Conservation (phyloP, 2,797 vertebrate genomes). For the Lutjanus argentimaculatus region DNA sequence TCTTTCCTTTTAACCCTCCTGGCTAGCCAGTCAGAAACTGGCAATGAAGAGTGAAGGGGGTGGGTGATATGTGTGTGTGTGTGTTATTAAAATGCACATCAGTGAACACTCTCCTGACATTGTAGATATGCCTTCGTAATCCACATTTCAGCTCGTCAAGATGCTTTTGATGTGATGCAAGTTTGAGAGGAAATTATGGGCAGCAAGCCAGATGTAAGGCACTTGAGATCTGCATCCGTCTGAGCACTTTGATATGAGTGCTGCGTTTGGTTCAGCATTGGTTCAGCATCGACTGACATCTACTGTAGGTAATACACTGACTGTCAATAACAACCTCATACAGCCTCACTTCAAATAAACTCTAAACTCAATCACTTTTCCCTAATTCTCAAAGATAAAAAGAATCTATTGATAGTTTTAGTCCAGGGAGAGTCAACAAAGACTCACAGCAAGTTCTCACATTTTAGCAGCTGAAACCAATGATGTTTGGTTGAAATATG, state of each 20-base stretch:
- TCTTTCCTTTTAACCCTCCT: slow-evolving; percentile 65
- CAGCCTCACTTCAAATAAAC: too few species aligned
- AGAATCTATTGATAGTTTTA: background rate
- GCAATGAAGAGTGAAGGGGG: slow-evolving; percentile 21
- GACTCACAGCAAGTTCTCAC: background rate
- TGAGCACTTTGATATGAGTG: slow-evolving; percentile 17
- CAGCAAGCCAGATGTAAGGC: slow-evolving; percentile 35
- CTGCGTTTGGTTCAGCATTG: background rate
- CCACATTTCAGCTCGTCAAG: slow-evolving; percentile 57
- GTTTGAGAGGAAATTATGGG: slow-evolving; percentile 54
- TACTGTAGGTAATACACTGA: too few species aligned
- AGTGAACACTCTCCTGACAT: slow-evolving; percentile 41
- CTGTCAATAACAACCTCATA: too few species aligned
- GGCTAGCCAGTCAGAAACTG: slow-evolving; percentile 38
- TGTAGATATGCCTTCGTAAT: slow-evolving; percentile 58
- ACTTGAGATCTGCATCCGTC: slow-evolving; percentile 21
- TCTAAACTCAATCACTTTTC: too few species aligned
- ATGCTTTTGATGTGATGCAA: slow-evolving; percentile 61
- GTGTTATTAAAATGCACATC: slow-evolving; percentile 41
- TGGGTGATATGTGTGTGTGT: background rate
- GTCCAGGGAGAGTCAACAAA: background rate
- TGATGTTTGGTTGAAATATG: slow-evolving; percentile 2
- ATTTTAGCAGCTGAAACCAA: slow-evolving; percentile 18
- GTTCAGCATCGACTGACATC: too few species aligned
- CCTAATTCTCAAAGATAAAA: slow-evolving; percentile 6